These are phyloP conservation scores for Drosophila simulans DNA, from an alignment of 1,140 invertebrate species.

Conservation along the genomic window DNA sequence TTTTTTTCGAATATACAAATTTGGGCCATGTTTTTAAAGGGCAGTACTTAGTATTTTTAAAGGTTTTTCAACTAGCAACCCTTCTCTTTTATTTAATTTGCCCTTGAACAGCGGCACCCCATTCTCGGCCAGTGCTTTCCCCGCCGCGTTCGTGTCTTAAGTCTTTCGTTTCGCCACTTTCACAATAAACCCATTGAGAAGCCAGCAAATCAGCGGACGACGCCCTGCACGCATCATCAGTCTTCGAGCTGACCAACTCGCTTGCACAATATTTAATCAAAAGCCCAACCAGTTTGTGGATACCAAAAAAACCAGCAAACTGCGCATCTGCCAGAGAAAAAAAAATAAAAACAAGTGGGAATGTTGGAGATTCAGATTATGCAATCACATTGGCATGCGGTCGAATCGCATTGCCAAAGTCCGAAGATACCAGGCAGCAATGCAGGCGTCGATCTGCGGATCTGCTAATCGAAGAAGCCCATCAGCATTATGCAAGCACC, in stretches of 20 bases:
- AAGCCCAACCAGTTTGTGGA: conserved; percentile 60
- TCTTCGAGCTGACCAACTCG: conserved; percentile 7
- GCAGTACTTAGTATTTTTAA: neutral
- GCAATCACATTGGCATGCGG: conserved; percentile 66
- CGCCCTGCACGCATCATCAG: conserved; percentile 47
- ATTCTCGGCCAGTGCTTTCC: neutral
- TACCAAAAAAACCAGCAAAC: conserved; percentile 1
- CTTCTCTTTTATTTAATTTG: conserved; percentile 6
- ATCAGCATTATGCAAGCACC: conserved; percentile 31
- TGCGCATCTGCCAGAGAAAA: conserved; percentile 28
- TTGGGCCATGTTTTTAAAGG: too few species aligned
- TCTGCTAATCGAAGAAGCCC: conserved; percentile 21
- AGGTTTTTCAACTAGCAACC: neutral
- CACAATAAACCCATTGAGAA: conserved; percentile 27
- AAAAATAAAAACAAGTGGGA: conserved; percentile 4
- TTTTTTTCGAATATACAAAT: neutral
- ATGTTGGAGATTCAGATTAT: conserved; percentile 27
- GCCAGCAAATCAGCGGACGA: conserved; percentile 22
- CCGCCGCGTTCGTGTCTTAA: conserved; percentile 33
- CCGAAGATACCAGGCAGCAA: conserved; percentile 11
- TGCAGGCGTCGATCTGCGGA: conserved; percentile 12
- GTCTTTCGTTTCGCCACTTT: conserved; percentile 53
- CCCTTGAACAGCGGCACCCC: conserved; percentile 28
- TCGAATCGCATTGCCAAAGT: conserved; percentile 40
- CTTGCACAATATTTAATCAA: conserved; percentile 52